Percentiles rank a stretch among this genome's conserved stretches.
These are phyloP conservation scores for Drosophila ohnishii DNA, from an alignment of 1,140 invertebrate species.

Conservation along the genomic window DNA sequence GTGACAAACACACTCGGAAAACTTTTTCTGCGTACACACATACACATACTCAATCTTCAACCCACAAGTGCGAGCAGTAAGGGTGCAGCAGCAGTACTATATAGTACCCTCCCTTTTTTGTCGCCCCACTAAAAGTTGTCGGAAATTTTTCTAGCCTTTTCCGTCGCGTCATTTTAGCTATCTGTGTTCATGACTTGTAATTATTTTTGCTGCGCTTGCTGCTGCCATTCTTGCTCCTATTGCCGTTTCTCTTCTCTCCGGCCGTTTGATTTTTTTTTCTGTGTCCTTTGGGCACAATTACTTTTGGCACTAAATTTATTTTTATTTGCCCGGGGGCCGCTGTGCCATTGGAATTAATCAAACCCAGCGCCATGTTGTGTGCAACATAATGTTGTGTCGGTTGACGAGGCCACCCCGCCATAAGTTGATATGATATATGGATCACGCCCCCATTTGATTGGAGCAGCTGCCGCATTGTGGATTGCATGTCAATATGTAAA, in stretches of 20 bases:
- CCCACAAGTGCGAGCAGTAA: slow-evolving; percentile 13
- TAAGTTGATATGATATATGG: slow-evolving; percentile 7
- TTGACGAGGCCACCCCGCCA: neutral
- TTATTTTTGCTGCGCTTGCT: slow-evolving; percentile 56
- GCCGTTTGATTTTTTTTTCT: slow-evolving; percentile 5
- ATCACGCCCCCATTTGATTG: slow-evolving; percentile 31
- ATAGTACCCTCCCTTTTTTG: neutral
- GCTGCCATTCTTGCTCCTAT: slow-evolving; percentile 32
- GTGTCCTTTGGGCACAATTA: slow-evolving; percentile 73
- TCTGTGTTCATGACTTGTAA: slow-evolving; percentile 77
- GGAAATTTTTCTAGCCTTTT: slow-evolving; percentile 60
- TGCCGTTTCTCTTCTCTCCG: slow-evolving; percentile 13
- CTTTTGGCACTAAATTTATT: slow-evolving; percentile 73
- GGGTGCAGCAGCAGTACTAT: neutral
- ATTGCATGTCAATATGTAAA: slow-evolving; percentile 47
- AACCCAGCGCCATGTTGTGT: slow-evolving; percentile 48
- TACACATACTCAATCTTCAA: neutral
- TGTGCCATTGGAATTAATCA: slow-evolving; percentile 67
- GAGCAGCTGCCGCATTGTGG: slow-evolving; percentile 34
- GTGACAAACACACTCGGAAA: slow-evolving; percentile 13
- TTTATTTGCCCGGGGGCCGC: slow-evolving; percentile 42
- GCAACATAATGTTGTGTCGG: slow-evolving; percentile 36
- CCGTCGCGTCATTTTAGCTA: slow-evolving; percentile 59
- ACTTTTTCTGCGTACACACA: slow-evolving; percentile 22
- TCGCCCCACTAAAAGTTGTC: slow-evolving; percentile 19